A percentile compares a stretch with the other conserved stretches of the same genome.
Evolutionary conservation across 2,113 vertebrate species (phyloP).

Genomic region (Callionymus lyra): DNA sequence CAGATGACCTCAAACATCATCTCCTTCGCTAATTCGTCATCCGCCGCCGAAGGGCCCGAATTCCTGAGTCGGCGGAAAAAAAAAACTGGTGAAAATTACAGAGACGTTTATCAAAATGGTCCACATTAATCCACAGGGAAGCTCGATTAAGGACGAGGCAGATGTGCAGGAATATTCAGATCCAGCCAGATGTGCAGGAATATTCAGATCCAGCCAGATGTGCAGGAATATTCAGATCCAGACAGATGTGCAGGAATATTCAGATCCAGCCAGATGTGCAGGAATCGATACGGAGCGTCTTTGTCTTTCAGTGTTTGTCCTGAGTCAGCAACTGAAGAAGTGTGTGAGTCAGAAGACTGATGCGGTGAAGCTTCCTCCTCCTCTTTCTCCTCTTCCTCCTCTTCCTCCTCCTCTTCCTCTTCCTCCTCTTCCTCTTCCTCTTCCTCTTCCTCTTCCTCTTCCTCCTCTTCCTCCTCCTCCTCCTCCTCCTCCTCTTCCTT

Average conservation of each 20-base stretch:
- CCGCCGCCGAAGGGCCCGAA: conserved; percentile 38
- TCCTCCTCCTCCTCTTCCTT: background rate
- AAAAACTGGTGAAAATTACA: conserved; percentile 24
- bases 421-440: background rate
- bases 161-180: conserved; percentile 15
- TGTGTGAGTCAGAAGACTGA: conserved; percentile 49
- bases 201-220: conserved; percentile 4
- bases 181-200: conserved; percentile 32
- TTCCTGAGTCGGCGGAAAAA: conserved; percentile 57
- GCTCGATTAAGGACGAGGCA: conserved; percentile 58
- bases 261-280: conserved; percentile 9
- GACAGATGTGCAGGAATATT: conserved; percentile 12
- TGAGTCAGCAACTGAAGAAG: conserved; percentile 50
- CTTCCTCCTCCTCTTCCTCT: background rate
- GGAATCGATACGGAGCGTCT: conserved; percentile 38
- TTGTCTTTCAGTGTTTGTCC: conserved; percentile 43
- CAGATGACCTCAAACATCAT: conserved; percentile 58
- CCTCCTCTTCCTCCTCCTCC: background rate
- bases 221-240: conserved; percentile 1
- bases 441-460: no score
- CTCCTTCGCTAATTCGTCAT: conserved; percentile 52
- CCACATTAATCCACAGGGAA: conserved; percentile 56
- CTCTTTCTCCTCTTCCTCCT: background rate
- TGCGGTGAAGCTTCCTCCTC: conserved; percentile 15
- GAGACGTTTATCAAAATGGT: conserved; percentile 58